Base-by-base conservation (phyloP, 2,113 vertebrate species). In the Grammomys dolichurus region DNA sequence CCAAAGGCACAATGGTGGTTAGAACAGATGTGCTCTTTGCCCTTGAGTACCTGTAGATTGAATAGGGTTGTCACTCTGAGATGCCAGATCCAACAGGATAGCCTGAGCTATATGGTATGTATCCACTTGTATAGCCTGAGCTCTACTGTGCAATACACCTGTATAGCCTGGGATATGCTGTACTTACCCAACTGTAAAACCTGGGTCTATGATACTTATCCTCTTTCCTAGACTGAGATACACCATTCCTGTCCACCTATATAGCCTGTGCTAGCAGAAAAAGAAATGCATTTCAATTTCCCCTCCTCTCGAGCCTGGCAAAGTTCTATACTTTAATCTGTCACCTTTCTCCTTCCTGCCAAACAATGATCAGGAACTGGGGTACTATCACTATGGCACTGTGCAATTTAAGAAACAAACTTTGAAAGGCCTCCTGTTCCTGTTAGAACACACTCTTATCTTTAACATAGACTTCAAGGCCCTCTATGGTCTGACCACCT, bases 61-160 rank as follows among this genome's bases (percentile, higher is more conserved):
- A 5, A 26, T 36, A 46, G 43, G 10, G 26, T 9, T 40, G 75
- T 93, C 86, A 1, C 20, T 24, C 26, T 19, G 72, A 26, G 60
- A 33, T 33, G 33, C 11, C 13, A 40, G 40, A 40, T 40, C 40
- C 40, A 40, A 67, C 84, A 48, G 12, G 31, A 33, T 69, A 33
- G 67, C 36, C 36, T 31, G 0, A 73, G n/a, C 84, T 70, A 63
- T 28, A 28, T 12, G 40, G 56, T 11, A 43, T 33, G 14, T 16
- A 11, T 12, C 8, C 5, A 48, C 60, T 5, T 46, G 92, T 88
- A 93, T 63, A 76, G 33, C 14, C 69, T 70, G 69, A n/a, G 43
- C 63, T 76, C 1, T 69, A 51, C 95, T 70, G 73, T 26, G 89
- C 90, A 90, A 75, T 40, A 92, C 58, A n/a, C 46, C n/a, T 92